A percentile compares a stretch with the other conserved stretches of the same genome.
Evolutionary conservation across 2,113 vertebrate genomes (phyloP).

Genomic region (Nothocercus julius): DNA sequence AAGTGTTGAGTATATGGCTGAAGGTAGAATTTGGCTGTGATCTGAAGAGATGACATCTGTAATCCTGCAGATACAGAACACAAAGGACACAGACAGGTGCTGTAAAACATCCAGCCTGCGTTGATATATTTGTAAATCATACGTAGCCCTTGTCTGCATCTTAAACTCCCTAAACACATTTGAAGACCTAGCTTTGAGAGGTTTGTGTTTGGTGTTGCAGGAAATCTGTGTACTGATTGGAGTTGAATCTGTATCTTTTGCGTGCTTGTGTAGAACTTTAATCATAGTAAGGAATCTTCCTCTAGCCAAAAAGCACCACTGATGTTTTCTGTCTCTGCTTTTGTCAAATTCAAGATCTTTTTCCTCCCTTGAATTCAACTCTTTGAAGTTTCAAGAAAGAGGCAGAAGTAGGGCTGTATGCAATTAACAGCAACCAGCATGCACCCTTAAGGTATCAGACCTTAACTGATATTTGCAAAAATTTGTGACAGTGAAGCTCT

Average conservation of each 20-base stretch:
- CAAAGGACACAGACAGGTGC: slow-evolving; percentile 23
- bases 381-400: not conserved
- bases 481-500: not conserved
- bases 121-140: not conserved
- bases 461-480: not conserved
- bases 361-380: not conserved
- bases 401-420: not conserved
- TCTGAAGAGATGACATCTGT: not conserved
- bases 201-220: not conserved
- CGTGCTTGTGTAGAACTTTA: not conserved
- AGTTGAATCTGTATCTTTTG: not conserved
- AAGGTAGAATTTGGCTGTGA: slow-evolving; percentile 44
- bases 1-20: not conserved
- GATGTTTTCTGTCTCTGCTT: not conserved
- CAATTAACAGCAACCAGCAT: not conserved
- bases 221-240: not conserved
- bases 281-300: not conserved
- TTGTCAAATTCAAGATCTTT: not conserved
- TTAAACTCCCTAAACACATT: not conserved
- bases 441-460: not conserved
- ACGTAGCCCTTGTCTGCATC: not conserved
- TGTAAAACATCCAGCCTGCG: not conserved
- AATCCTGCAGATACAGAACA: not conserved
- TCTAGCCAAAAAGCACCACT: not conserved
- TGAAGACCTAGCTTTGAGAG: not conserved